Conservation (phyloP, 2,888 invertebrate genomes). For the Petrophora chlorosata region DNA sequence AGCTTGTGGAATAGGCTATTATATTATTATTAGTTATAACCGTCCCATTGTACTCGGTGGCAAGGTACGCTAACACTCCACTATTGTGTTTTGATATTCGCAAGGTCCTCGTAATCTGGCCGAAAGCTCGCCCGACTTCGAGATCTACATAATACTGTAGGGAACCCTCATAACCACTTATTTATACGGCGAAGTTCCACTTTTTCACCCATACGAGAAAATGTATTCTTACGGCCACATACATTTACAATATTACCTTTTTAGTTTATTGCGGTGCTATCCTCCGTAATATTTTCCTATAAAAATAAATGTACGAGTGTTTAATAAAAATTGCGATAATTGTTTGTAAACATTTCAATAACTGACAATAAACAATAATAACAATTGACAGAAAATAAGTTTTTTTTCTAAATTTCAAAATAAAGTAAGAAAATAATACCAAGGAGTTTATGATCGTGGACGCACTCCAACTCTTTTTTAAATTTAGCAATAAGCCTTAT, state of each 20-base stretch:
- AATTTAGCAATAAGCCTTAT: too few relatives aligned
- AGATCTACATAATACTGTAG: constrained; percentile 25
- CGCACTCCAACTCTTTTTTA: too few relatives aligned
- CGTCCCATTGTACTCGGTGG: not conserved
- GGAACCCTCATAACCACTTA: constrained; percentile 27
- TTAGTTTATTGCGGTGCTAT: constrained; percentile 12
- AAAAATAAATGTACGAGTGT: constrained; percentile 15
- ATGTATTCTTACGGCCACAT: constrained; percentile 23
- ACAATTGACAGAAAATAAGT: too few relatives aligned
- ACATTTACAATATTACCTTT: constrained; percentile 22
- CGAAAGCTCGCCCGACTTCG: constrained; percentile 12
- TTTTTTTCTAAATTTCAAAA: too few relatives aligned
- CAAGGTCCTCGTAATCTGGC: constrained; percentile 18
- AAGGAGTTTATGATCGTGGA: too few relatives aligned
- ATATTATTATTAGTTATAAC: not conserved
- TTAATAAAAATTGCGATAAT: too few relatives aligned
- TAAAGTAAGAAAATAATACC: too few relatives aligned
- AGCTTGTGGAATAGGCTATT: not conserved
- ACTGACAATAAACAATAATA: too few relatives aligned
- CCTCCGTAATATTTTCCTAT: constrained; percentile 22
- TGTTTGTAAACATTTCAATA: too few relatives aligned
- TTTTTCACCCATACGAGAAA: constrained; percentile 18
- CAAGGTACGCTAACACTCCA: not conserved
- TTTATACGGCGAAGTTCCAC: constrained; percentile 23
- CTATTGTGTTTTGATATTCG: constrained; percentile 9